Evolutionary conservation across 2,888 invertebrate genomes (phyloP), one percentile per base, ranked within the genome.

Genomic region (Agriotes lineatus): DNA sequence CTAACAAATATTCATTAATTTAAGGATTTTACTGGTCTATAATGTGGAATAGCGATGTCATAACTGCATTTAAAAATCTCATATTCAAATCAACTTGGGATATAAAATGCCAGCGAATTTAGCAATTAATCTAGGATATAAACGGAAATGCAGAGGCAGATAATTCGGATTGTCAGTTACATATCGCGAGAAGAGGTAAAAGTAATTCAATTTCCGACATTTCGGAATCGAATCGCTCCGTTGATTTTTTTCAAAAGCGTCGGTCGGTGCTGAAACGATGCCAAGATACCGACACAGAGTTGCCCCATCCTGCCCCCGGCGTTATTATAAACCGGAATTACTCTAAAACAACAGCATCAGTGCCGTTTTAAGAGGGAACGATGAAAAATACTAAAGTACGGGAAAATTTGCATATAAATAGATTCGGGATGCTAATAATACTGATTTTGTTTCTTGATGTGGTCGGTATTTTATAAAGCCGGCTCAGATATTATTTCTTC

Each of bases 351-450:
- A 62, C 50, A 45, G 67, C 57, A 62, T 57, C 57, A 50, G 62
- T 62, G 62, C 19, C 48, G 58, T 68, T 59, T 68, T 59, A 58
- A 63, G 57, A 68, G 19, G 59, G 68, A 68, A 68, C 68, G 59
- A 68, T 68, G 68, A 70, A 72, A 68, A 66, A 67, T 66, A 58
- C 62, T 60, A 58, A 71, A 72, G 60, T 62, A 69, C 63, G 60
- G 56, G 48, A 50, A 45, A 71, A 74, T 74, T 74, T 74, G 65
- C 74, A 74, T 74, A 70, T 71, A 74, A 73, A 74, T 73, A 73
- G 74, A 72, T 71, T 73, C 70, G 52, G 69, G 69, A 73, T 72
- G 73, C 70, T 74, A 74, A 74, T 74, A 72, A 72, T 64, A 71
- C 69, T 66, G 71, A 71, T 72, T 74, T 73, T 73, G 70, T 73